Conservation (phyloP, 2,888 invertebrate genomes). For the Dryococelus australis region DNA sequence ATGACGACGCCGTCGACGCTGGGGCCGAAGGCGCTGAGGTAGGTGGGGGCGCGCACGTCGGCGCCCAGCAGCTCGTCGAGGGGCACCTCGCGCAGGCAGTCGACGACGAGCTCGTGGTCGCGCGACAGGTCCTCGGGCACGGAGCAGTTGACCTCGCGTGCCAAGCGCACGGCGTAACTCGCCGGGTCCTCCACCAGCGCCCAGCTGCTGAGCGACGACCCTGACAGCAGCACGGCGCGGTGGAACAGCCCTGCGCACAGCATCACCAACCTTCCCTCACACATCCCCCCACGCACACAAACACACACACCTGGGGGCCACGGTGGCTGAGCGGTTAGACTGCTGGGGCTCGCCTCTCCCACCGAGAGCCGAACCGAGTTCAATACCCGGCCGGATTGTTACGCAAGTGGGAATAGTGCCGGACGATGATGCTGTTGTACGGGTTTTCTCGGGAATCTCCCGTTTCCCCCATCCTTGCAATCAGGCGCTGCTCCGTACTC, state of each 20-base stretch:
- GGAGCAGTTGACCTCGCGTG: constrained; percentile 81
- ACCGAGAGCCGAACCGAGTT: too few relatives aligned
- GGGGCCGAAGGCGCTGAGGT: constrained; percentile 89
- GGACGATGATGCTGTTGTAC: too few relatives aligned
- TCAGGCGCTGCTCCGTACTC: too few relatives aligned
- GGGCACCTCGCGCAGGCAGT: constrained; percentile 79
- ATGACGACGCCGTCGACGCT: constrained; percentile 95
- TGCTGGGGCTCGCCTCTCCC: too few relatives aligned
- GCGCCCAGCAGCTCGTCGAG: constrained; percentile 77
- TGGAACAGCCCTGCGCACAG: constrained; percentile 77
- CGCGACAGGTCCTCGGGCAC: constrained; percentile 82
- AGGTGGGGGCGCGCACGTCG: constrained; percentile 80
- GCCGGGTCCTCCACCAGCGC: constrained; percentile 88
- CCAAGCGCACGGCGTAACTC: constrained; percentile 80
- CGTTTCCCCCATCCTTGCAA: too few relatives aligned
- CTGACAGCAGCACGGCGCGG: constrained; percentile 84
- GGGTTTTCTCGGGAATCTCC: too few relatives aligned
- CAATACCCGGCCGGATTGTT: too few relatives aligned
- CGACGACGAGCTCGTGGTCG: constrained; percentile 84
- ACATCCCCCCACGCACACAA: too few relatives aligned
- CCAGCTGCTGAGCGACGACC: constrained; percentile 89
- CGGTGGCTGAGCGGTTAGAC: too few relatives aligned
- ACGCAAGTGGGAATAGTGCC: too few relatives aligned
- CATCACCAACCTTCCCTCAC: too few relatives aligned
- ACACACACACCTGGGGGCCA: too few relatives aligned